Base-by-base conservation (phyloP, 1,140 invertebrate genomes). In the Marisa cornuarietis region DNA sequence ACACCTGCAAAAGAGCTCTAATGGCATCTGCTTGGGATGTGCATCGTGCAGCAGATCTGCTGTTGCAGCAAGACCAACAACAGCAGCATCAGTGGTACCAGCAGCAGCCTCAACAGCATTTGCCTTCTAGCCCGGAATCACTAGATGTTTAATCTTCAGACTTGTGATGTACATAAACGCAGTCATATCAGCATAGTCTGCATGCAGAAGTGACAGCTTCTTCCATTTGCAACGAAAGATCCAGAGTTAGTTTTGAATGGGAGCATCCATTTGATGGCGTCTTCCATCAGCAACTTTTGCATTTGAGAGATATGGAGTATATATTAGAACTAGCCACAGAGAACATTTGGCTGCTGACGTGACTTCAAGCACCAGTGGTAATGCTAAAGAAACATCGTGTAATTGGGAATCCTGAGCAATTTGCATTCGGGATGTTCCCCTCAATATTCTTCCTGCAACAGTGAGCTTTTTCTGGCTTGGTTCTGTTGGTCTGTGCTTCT, bases 11-110 rank as follows among this genome's bases (percentile, higher is more conserved):
- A 71, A 85, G 89, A 74, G 90, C 89, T 20, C 86, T 92, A 13
- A 80, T 90, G 61, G 83, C 85, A 22, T 87, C 87, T 78, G 86
- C 88, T 80, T 92, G 91, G 91, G 87, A 91, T 76, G 86, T 91
- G 2, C 84, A 89, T 51, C 84, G 87, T 61, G 91, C 91, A 52
- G 91, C 90, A 31, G 89, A 92, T 69, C 87, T 88, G 71, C 81
- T 92, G 72, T 82, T 92, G 26, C 78, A 83, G 31, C 83, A 85
- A 20, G 75, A 54, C 16, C 65, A n/a, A 26, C 74, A 16, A 9
- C 26, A 8, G 52, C 52, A 75, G 52, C 73, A 58, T 75, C 73
- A 58, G 58, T 66, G 89, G 88, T 65, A 86, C 85, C 52, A 86
- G 85, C 62, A 86, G 87, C 74, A 71, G 89, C 61, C 18, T 16